These are phyloP conservation scores for Drosophila melanosoma DNA, from an alignment of 2,888 invertebrate genomes.

Conservation along the genomic window DNA sequence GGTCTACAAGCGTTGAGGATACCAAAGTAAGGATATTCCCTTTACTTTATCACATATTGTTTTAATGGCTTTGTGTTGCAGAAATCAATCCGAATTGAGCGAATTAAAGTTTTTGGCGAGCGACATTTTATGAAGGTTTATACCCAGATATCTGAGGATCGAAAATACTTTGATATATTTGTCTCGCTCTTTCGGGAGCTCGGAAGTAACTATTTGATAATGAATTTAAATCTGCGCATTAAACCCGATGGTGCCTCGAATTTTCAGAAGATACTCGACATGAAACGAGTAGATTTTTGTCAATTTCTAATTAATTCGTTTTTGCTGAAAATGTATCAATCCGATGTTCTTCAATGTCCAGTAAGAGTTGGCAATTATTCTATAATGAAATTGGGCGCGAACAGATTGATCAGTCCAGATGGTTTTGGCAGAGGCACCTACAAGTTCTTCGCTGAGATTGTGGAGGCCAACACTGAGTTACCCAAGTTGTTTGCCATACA, in stretches of 20 bases:
- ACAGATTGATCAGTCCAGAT: slow-evolving; percentile 39
- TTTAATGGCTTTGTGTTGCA: not conserved
- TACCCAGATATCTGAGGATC: slow-evolving; percentile 36
- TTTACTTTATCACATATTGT: not conserved
- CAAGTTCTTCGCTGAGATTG: slow-evolving; percentile 61
- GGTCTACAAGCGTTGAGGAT: not conserved
- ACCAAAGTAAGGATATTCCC: not conserved
- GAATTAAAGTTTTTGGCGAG: slow-evolving; percentile 44
- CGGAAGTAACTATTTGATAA: slow-evolving; percentile 61
- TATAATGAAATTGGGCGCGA: slow-evolving; percentile 36
- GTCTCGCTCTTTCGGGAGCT: slow-evolving; percentile 41
- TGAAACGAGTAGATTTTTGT: slow-evolving; percentile 61
- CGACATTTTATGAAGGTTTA: slow-evolving; percentile 42
- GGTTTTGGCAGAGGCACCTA: slow-evolving; percentile 50
- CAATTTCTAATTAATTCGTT: slow-evolving; percentile 45
- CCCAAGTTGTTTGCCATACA: slow-evolving; percentile 70
- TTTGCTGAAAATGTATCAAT: slow-evolving; percentile 23
- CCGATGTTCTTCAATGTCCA: slow-evolving; percentile 53
- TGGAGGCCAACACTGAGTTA: slow-evolving; percentile 55
- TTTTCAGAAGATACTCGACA: slow-evolving; percentile 44
- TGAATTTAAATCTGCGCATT: slow-evolving; percentile 55
- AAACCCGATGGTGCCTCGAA: not conserved
- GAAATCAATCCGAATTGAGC: slow-evolving; percentile 12
- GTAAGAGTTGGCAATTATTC: slow-evolving; percentile 55
- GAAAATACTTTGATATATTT: slow-evolving; percentile 45